Evolutionary conservation across 2,797 vertebrate species (phyloP), one percentile per base, ranked within the genome.

Genomic region (Pipistrellus pygmaeus): DNA sequence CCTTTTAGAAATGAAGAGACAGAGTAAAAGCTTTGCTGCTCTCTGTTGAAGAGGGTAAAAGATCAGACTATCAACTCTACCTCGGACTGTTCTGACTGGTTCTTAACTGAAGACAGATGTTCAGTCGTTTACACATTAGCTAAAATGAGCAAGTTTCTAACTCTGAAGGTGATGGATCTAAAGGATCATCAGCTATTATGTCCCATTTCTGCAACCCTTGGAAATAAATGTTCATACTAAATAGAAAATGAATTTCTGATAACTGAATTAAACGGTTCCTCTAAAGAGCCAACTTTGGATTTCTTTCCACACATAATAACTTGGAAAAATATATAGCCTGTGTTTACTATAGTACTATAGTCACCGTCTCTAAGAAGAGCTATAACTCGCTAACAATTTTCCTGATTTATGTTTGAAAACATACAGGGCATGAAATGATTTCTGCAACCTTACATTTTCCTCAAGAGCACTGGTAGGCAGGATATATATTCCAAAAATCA

Each of bases 401-500:
- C 98, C 98, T 98, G 98, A 98, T 98, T 98, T 98, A 98, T 98
- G 98, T 98, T 98, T 97, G 98, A 98, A 98, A 98, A 98, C 97
- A 98, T 98, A 98, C 98, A 98, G 97, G 98, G 98, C 98, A 98
- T 98, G 98, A 98, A 98, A 98, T 98, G 98, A 98, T 98, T 98
- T 98, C 98, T 98, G 98, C 98, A 98, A 98, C 98, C 98, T 98
- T 97, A 98, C 97, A 97, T 98, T 98, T 98, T 98, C 97, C 97
- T 98, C 97, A 98, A 98, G 98, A 98, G 98, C 97, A 96, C 87
- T 97, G 80, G 97, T 96, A 95, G 95, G 91, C 96, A 97, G 97
- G 97, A 98, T 98, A 98, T 97, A 97, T 96, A 98, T 97, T 98
- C 98, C 90, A 95, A 98, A 98, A 98, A 97, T 98, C 97, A 97